Base-by-base conservation (phyloP, 2,888 invertebrate genomes). In the Cyclophora albipunctata region DNA sequence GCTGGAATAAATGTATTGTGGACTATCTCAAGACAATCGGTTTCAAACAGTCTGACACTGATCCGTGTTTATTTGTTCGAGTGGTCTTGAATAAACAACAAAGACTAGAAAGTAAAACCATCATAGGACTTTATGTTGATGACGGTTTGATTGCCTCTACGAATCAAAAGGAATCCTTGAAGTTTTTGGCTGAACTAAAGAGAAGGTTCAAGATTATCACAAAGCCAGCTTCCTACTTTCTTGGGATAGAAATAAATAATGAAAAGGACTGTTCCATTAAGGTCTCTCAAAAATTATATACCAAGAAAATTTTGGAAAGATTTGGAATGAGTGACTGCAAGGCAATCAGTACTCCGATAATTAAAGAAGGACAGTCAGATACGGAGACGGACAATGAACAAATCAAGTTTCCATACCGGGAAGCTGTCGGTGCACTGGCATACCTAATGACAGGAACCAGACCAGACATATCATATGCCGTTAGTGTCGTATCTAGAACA, bases 161-260 rank as follows among this genome's bases (percentile, higher is more conserved):
- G 20, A 20, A 20, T 20, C 20, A 20, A 20, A 20, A 20, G 20
- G 20, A 20, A 20, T 20, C 20, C 20, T 20, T 20, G 20, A 20
- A 20, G 20, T 20, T 20, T 20, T 20, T 20, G 2, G 20, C 2
- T 3, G 2, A 45, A 7, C 44, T 48, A 44, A 7, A 40, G 20
- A 7, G 46, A 7, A 46, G 46, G n/a, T 44, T 48, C 54, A 47
- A 55, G 59, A 42, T 1, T 44, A 7, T 2, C 59, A 1, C 49
- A 49, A 33, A 58, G 40, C 41, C 59, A 55, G 48, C 42, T 60
- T 33, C 60, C 60, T 5, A 58, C 59, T 7, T 20, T 20, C 20
- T 20, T 20, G 20, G 20, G 20, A 55, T 48, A 48, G 51, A 59
- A 34, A 50, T 35, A 20, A 47, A 42, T 34, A 44, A 56, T 45